Evolutionary conservation across 1,140 invertebrate species (phyloP).

Genomic region (Teleogryllus occipitalis): DNA sequence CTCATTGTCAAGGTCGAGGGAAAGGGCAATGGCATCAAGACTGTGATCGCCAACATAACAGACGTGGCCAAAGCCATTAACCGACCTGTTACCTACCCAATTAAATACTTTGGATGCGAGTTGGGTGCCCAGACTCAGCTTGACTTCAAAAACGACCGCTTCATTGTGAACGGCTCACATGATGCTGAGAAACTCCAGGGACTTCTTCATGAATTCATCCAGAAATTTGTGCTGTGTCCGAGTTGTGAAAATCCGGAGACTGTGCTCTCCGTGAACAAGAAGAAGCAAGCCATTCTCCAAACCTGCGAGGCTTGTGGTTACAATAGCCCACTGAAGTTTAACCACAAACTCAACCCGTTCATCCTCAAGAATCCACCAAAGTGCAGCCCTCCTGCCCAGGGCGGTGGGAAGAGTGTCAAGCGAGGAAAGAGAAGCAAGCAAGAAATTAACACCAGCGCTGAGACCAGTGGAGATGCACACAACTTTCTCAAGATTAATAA

Average conservation of each 20-base stretch:
- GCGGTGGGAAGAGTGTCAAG: conserved; percentile 60
- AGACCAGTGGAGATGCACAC: conserved; percentile 35
- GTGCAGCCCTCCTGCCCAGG: conserved; percentile 67
- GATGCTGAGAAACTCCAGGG: conserved; percentile 94
- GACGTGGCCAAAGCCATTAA: conserved; percentile 97
- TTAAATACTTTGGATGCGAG: conserved; percentile 99
- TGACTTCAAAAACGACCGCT: conserved; percentile 97
- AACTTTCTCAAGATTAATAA: conserved; percentile 46
- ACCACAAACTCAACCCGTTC: conserved; percentile 96
- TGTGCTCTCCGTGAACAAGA: conserved; percentile 73
- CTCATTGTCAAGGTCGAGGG: conserved; percentile 94
- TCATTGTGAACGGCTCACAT: conserved; percentile 98
- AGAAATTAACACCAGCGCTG: conserved; percentile 47
- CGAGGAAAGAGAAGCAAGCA: conserved; percentile 58
- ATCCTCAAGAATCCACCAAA: conserved; percentile 93
- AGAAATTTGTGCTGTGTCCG: conserved; percentile 95
- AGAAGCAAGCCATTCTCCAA: conserved; percentile 84
- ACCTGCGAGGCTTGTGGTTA: conserved; percentile 97
- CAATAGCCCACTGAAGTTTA: conserved; percentile 78
- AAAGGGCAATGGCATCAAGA: conserved; percentile 99
- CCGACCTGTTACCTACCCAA: conserved; percentile 97
- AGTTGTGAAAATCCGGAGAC: conserved; percentile 99
- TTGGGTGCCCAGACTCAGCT: conserved; percentile 97
- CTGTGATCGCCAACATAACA: conserved; percentile 98
- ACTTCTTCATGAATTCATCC: conserved; percentile 90